Evolutionary conservation across 2,797 vertebrate genomes (phyloP).

Genomic region (Gastrophryne carolinensis): DNA sequence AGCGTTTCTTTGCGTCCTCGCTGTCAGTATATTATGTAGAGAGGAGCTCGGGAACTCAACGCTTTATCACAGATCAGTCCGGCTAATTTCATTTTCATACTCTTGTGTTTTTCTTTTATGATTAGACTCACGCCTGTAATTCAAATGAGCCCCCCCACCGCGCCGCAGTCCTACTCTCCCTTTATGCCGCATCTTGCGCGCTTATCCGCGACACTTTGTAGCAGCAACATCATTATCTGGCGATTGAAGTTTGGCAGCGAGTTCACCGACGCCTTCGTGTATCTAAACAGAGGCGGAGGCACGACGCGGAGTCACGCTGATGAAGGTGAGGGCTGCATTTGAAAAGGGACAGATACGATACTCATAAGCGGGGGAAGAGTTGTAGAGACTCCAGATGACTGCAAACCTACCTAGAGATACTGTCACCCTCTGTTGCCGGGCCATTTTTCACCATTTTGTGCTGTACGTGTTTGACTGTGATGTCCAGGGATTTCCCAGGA

Average conservation of each 20-base stretch:
- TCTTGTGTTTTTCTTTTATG: slow-evolving; percentile 6
- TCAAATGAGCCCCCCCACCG: background rate
- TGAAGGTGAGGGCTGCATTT: too few species aligned
- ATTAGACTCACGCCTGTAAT: slow-evolving; percentile 8
- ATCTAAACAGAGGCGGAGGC: background rate
- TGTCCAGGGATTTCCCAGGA: too few species aligned
- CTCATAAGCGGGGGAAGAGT: too few species aligned
- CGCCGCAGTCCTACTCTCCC: background rate
- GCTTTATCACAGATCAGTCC: background rate
- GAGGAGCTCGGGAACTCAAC: background rate
- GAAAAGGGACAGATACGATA: too few species aligned
- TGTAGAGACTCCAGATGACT: too few species aligned
- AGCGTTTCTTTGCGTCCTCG: background rate
- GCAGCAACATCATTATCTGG: background rate
- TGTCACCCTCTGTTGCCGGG: too few species aligned
- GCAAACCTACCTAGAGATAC: too few species aligned
- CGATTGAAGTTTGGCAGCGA: background rate
- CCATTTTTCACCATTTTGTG: too few species aligned
- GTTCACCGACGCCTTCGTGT: background rate
- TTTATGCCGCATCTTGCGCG: background rate
- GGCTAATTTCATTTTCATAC: background rate
- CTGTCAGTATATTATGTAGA: background rate
- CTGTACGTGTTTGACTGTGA: too few species aligned
- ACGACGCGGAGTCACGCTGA: background rate
- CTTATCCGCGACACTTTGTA: background rate